Evolutionary conservation across 1,140 invertebrate genomes (phyloP).

Genomic region (Sycophaga agraensis): DNA sequence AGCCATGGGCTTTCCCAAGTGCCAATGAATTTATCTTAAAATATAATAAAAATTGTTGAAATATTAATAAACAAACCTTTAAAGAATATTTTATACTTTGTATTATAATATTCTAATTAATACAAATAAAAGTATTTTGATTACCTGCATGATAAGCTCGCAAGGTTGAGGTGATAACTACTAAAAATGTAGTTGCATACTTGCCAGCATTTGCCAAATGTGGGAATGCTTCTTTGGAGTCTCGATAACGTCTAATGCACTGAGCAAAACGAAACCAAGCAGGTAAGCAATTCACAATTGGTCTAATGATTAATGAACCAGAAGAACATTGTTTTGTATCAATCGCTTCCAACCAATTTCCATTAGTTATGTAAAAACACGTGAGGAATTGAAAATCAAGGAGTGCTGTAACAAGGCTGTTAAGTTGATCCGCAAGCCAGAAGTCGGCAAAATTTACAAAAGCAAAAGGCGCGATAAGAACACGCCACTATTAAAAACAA

Average conservation of each 20-base stretch:
- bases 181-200: conserved; percentile 96
- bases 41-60: background rate
- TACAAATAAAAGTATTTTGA: too few relatives aligned
- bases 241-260: conserved; percentile 90
- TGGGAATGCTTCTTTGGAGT: conserved; percentile 88
- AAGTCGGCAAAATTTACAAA: conserved; percentile 98
- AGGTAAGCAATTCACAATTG: conserved; percentile 87
- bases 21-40: conserved; percentile 44
- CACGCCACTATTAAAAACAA: too few relatives aligned
- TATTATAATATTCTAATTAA: too few relatives aligned
- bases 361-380: conserved; percentile 78
- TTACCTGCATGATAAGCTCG: conserved; percentile 67
- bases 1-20: conserved; percentile 66
- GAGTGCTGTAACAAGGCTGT: conserved; percentile 86
- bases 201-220: conserved; percentile 97
- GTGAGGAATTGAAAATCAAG: conserved; percentile 93
- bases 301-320: conserved; percentile 67
- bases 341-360: conserved; percentile 67
- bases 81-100: too few relatives aligned
- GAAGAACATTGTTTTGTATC: conserved; percentile 66
- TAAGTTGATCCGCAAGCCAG: conserved; percentile 99
- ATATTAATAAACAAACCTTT: background rate
- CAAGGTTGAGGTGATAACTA: conserved; percentile 84
- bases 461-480: conserved; percentile 89
- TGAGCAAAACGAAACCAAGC: conserved; percentile 98